Percentiles rank a stretch among this genome's conserved stretches.
Conservation (phyloP, 1,140 invertebrate species). For the Phthorimaea operculella region DNA sequence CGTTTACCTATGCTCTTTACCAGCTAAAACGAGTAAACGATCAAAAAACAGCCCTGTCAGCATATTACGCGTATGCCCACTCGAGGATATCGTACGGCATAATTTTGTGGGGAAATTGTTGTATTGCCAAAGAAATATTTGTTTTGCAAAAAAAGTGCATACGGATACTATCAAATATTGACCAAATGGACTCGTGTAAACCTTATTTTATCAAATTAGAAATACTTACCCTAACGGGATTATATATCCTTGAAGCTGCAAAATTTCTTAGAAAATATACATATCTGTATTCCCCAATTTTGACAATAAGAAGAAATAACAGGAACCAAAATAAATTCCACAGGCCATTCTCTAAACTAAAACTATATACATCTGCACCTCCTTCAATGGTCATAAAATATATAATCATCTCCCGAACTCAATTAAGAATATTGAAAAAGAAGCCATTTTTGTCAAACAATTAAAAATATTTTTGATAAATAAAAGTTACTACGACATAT, state of each 20-base stretch:
- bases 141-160: conserved; percentile 8
- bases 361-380: background rate
- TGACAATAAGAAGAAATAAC: conserved; percentile 4
- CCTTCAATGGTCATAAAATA: conserved; percentile 3
- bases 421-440: conserved; percentile 4
- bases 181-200: conserved; percentile 7
- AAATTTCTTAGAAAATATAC: conserved; percentile 10
- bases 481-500: background rate
- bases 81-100: conserved; percentile 7
- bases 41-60: conserved; percentile 4
- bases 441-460: background rate
- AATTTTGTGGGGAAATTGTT: conserved; percentile 7
- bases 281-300: conserved; percentile 1
- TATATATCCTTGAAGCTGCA: conserved; percentile 8
- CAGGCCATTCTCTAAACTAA: conserved; percentile 5
- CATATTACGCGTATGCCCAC: conserved; percentile 9
- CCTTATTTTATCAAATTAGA: conserved; percentile 6
- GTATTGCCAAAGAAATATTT: background rate
- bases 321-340: conserved; percentile 4
- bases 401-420: conserved; percentile 7
- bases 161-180: conserved; percentile 8
- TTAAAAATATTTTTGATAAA: background rate
- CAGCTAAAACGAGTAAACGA: conserved; percentile 4
- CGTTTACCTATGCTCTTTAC: conserved; percentile 5
- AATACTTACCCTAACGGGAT: conserved; percentile 4